Base-by-base conservation (phyloP, 1,140 invertebrate genomes). In the Eriosoma lanigerum region DNA sequence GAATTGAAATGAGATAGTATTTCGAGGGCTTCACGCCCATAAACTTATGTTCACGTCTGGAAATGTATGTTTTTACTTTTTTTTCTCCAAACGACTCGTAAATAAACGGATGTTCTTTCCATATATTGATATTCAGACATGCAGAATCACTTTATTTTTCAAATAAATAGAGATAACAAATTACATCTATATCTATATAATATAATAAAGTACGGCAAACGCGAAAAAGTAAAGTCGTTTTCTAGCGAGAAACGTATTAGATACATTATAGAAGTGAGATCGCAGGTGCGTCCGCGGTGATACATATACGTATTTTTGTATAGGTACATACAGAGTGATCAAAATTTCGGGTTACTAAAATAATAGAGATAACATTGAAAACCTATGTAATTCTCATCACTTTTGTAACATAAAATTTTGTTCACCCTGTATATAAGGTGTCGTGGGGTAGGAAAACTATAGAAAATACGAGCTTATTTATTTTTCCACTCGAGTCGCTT, bases 401-500 rank as follows among this genome's bases (percentile, higher is more conserved):
- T n/a, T n/a, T n/a, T n/a, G n/a, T n/a, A n/a, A n/a, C n/a, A n/a
- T n/a, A n/a, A n/a, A n/a, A n/a, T n/a, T n/a, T n/a, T n/a, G n/a
- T n/a, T n/a, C n/a, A n/a, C n/a, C n/a, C n/a, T n/a, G n/a, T n/a
- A n/a, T 48, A 9, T 48, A 46, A n/a, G 24, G 46, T 29, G 68
- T 29, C 24, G 68, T 12, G 19, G 48, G 29, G 24, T 8, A 52
- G 17, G 26, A 24, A 32, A 72, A 72, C 46, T 26, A 21, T 46
- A 29, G 26, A 60, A 62, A 62, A 78, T 78, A 78, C 75, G 54
- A 58, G 38, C 56, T 78, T 56, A 26, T 78, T 62, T 44, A 38
- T 62, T 78, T 78, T 78, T 78, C 75, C 38, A 78, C 56, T 78
- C 38, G 21, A 38, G 38, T 78, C 3, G 32, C 21, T 46, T 46